Evolutionary conservation across 2,888 invertebrate genomes (phyloP), one percentile per base, ranked within the genome.

Genomic region (Mimumesa dahlbomi): DNA sequence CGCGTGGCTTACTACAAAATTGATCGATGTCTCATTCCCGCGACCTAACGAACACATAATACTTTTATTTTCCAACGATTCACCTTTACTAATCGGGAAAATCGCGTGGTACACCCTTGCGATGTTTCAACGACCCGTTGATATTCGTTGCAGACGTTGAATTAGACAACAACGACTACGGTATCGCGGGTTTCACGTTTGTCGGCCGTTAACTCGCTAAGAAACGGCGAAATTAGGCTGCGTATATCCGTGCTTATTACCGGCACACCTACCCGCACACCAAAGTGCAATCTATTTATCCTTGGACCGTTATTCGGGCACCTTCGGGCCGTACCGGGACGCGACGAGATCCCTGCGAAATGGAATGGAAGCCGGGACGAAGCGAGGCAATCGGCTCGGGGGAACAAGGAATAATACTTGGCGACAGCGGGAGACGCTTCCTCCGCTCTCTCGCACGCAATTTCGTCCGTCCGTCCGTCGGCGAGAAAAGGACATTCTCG

Each of bases 341-440:
- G 36, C 40, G 25, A 21, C 46, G 36, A 50, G 50, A 18, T 49
- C 42, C 36, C 40, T 7, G 18, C 62, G 67, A 67, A 63, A 77
- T 70, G 61, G 70, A 70, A 69, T 54, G 64, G 66, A 56, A 45
- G 29, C 38, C 43, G 53, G 21, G 53, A 74, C 45, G 73, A 71
- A 56, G 69, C 64, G 70, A 59, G 49, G 34, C 14, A 58, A 43
- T 34, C 34, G 34, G 48, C 16, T 42, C 45, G 49, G 54, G 69
- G 50, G n/a, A n/a, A 61, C 50, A 66, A 69, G 65, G 70, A 80
- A 70, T 77, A 75, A 77, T 63, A 74, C 67, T 76, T 40, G 66
- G 19, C 75, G 64, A 71, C 66, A 74, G 64, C 56, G 29, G 52
- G 46, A 42, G 21, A 71, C 21, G 54, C 48, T 31, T 25, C 31